Evolutionary conservation across 1,140 invertebrate species (phyloP), one percentile per base, ranked within the genome.

Genomic region (Papilio polytes): DNA sequence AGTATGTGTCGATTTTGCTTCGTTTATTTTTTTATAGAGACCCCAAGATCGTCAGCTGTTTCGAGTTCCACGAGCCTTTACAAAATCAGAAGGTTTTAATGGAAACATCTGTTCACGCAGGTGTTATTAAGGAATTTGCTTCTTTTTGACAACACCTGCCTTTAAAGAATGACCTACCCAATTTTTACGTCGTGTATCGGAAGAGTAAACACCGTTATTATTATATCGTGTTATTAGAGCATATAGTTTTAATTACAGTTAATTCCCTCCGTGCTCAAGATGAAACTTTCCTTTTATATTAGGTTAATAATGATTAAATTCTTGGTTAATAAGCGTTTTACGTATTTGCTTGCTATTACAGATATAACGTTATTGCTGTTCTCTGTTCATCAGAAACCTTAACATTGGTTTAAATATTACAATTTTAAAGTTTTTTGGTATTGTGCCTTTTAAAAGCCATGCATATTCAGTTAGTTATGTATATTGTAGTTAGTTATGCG

Each of bases 81-180:
- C 82, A 80, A 88, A 89, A 91, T 89, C 88, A 87, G 86, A 89
- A 90, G 72, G 76, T 88, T 85, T 87, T 84, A 82, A 88, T 87
- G 83, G 80, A 76, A 80, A 86, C 92, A 92, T 90, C 92, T 93
- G 90, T 87, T 82, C 31, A 63, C 78, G 91, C 92, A 92, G 90
- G 90, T 93, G 91, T 72, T 85, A 80, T 73, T 31, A 26, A 83
- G 90, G 89, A 89, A 92, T 92, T 89, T 88, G n/a, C 13, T 78
- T n/a, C 6, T 59, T 26, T 78, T 41, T 12, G n/a, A 36, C 31
- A 41, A 41, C 76, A 78, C 53, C 51, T 78, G 77, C 77, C 10
- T 78, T 36, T 3, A 2, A 26, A 36, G 63, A 66, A 70, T 70
- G 63, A 77, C 51, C 74, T 53, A 53, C 15, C 76, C 4, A 59